Base-by-base conservation (phyloP, 1,140 invertebrate genomes). In the Microplitis demolitor region DNA sequence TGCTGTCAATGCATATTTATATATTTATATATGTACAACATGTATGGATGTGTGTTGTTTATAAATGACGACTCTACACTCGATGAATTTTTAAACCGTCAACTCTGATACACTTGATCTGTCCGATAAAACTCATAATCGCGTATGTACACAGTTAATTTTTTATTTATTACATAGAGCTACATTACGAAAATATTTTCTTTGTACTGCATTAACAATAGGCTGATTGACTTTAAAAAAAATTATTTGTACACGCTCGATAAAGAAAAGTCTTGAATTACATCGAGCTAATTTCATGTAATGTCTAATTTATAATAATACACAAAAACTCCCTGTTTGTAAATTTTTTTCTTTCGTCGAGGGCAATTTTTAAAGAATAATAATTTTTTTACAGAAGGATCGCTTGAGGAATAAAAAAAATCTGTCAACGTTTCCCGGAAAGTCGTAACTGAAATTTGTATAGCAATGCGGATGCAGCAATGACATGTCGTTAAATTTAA, bases 221-320 rank as follows among this genome's bases (percentile, higher is more conserved):
- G 4, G 39, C 0, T 45, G 39, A 45, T 45, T 45, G 39, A 45
- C 39, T 45, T 45, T 45, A 8, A 9, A 45, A 45, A 45, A 45
- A 45, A 45, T 11, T 11, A 9, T 45, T 45, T 45, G 39, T 9
- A 45, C 11, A 45, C 5, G 39, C 39, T 67, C 60, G 50, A 45
- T 68, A 69, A 67, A 35, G 58, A 71, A 64, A 71, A 71, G 16
- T 76, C 66, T 80, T 66, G 73, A 75, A 69, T 80, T 77, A 78
- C 79, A 79, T 74, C 79, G 35, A 67, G 79, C 79, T 79, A 80
- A 80, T 80, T 77, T 72, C 63, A 62, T 67, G 67, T 77, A 64
- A 75, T 66, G 71, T 75, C 35, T 51, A 60, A 33, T 66, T 11
- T 9, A 45, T 66, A 64, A 75, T 68, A 53, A 24, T 24, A 24